Conservation (phyloP, 1,140 invertebrate species). For the Drosophila miranda region DNA sequence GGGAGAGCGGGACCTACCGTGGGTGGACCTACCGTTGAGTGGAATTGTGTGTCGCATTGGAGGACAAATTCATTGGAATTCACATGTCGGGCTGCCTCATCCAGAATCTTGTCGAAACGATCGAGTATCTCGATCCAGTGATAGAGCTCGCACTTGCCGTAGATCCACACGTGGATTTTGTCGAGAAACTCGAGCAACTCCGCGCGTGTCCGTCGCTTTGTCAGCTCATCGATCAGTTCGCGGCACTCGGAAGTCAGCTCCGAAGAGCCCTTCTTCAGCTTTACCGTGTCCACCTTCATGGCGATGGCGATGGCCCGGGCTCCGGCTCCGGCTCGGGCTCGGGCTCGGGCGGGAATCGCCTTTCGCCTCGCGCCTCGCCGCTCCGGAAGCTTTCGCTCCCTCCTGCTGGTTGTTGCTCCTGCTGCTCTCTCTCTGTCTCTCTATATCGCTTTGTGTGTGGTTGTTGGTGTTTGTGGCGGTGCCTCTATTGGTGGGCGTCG, state of each 20-base stretch:
- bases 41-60: constrained; percentile 88
- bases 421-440: not conserved
- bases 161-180: constrained; percentile 92
- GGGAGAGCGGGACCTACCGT: not conserved
- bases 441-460: not conserved
- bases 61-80: constrained; percentile 89
- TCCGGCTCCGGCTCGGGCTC: constrained; percentile 29
- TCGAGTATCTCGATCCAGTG: constrained; percentile 96
- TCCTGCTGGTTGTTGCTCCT: too few species aligned
- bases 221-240: constrained; percentile 90
- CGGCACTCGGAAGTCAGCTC: constrained; percentile 94
- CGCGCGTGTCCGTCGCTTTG: constrained; percentile 86
- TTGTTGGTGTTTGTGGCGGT: not conserved
- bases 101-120: constrained; percentile 91
- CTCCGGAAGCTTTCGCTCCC: constrained; percentile 22
- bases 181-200: constrained; percentile 89
- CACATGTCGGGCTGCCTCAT: constrained; percentile 87
- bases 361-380: constrained; percentile 18
- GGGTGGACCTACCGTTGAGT: constrained; percentile 84
- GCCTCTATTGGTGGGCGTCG: not conserved
- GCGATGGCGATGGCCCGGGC: constrained; percentile 51
- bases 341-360: constrained; percentile 24
- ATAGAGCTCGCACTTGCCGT: constrained; percentile 95
- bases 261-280: constrained; percentile 93
- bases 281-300: constrained; percentile 94